Percentiles rank a stretch among this genome's conserved stretches.
These are phyloP conservation scores for Agrenia bidenticulata DNA, from an alignment of 2,888 invertebrate genomes.

Conservation along the genomic window DNA sequence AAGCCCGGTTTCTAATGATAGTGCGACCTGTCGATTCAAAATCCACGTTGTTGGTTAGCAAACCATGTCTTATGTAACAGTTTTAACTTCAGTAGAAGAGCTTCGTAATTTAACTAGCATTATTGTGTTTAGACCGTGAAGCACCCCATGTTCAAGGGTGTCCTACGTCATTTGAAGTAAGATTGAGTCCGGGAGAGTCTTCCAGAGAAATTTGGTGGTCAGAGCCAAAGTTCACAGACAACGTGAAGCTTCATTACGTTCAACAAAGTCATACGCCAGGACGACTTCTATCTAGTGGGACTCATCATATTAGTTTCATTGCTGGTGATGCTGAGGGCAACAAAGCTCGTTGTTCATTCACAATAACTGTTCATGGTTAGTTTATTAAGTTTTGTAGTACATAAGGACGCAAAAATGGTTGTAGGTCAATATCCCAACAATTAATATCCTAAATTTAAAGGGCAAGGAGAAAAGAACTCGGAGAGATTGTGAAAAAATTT, in stretches of 20 bases:
- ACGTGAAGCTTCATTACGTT: conserved; percentile 61
- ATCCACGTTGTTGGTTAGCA: conserved; percentile 63
- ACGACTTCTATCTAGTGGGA: conserved; percentile 62
- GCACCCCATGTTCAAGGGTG: conserved; percentile 63
- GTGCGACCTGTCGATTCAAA: conserved; percentile 63
- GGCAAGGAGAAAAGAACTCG: too few relatives aligned
- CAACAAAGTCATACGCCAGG: conserved; percentile 61
- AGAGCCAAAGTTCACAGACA: conserved; percentile 66
- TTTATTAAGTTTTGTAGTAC: neutral
- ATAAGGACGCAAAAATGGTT: neutral
- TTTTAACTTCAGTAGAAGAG: neutral
- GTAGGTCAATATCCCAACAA: too few relatives aligned
- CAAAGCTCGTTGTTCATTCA: conserved; percentile 66
- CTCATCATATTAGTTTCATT: conserved; percentile 66
- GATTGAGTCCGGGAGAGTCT: conserved; percentile 61
- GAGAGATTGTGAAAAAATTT: too few relatives aligned
- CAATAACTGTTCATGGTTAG: conserved; percentile 64
- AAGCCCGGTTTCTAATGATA: conserved; percentile 62
- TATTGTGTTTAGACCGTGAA: conserved; percentile 59
- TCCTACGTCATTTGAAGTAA: conserved; percentile 65
- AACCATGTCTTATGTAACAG: too few relatives aligned
- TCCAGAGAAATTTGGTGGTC: conserved; percentile 65
- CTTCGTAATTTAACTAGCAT: too few relatives aligned
- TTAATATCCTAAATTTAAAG: too few relatives aligned
- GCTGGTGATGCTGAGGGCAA: conserved; percentile 67